phyloP scores from a whole-genome alignment of 2,797 vertebrate species.

The Smutsia gigantea region DNA sequence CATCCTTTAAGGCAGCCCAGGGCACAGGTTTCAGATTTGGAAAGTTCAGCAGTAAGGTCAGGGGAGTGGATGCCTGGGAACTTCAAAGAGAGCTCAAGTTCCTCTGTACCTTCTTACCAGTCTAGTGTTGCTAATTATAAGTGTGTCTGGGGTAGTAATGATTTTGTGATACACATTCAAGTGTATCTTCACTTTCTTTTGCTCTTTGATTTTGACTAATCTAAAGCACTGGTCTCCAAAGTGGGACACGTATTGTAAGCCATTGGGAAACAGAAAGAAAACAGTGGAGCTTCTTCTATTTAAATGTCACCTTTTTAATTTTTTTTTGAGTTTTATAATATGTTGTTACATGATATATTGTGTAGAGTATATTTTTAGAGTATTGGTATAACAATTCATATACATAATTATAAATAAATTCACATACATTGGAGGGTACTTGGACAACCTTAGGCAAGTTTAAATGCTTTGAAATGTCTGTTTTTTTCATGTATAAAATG shows the following conservation, averaged over 20 bases:
- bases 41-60: neutral
- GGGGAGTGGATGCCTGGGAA: neutral
- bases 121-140: constrained; percentile 14
- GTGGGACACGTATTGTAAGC: neutral
- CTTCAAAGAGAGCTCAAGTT: neutral
- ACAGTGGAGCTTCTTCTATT: neutral
- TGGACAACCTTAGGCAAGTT: neutral
- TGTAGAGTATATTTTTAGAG: neutral
- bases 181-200: constrained; percentile 13
- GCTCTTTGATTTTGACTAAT: constrained; percentile 46
- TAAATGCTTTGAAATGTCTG: constrained; percentile 7
- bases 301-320: neutral
- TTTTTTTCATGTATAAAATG: constrained; percentile 29
- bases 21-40: neutral
- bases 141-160: neutral
- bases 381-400: neutral
- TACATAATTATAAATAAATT: neutral
- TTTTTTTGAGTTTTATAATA: neutral
- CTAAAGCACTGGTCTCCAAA: neutral
- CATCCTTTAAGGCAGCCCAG: neutral
- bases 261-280: neutral
- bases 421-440: neutral
- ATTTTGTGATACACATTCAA: constrained; percentile 11
- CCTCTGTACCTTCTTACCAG: neutral
- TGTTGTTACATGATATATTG: neutral